Percentiles rank a stretch among this genome's conserved stretches.
Conservation (phyloP, 2,797 vertebrate species). For the Anabas testudineus region DNA sequence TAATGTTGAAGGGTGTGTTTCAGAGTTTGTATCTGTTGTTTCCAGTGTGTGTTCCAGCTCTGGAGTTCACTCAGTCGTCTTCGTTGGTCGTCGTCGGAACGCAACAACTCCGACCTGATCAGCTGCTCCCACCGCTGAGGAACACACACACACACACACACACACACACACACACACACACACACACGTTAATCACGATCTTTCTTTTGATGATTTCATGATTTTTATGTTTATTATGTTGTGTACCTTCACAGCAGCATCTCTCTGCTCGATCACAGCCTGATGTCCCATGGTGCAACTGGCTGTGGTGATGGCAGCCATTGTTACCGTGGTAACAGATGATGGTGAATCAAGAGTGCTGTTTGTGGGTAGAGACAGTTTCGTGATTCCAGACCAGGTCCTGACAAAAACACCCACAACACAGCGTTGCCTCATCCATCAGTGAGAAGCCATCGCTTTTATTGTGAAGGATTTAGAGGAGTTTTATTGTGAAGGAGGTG, state of each 20-base stretch:
- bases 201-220: background rate
- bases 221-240: constrained; percentile 12
- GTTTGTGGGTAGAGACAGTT: constrained; percentile 47
- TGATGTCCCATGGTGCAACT: constrained; percentile 85
- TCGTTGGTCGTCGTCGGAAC: constrained; percentile 64
- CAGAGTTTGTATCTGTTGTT: constrained; percentile 55
- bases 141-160: constrained; percentile 31
- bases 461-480: too few species aligned
- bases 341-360: background rate
- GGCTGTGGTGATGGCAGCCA: constrained; percentile 79
- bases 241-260: constrained; percentile 83
- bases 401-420: constrained; percentile 65
- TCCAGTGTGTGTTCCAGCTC: constrained; percentile 81
- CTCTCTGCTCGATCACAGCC: constrained; percentile 80
- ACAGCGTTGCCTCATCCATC: too few species aligned
- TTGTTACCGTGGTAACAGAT: constrained; percentile 40
- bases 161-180: constrained; percentile 35
- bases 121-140: constrained; percentile 78
- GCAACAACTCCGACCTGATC: constrained; percentile 56
- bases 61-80: constrained; percentile 66
- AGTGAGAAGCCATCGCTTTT: too few species aligned
- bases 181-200: constrained; percentile 1
- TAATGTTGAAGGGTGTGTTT: background rate
- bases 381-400: constrained; percentile 86
- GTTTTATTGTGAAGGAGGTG: background rate